A percentile compares a stretch with the other conserved stretches of the same genome.
These are phyloP conservation scores for Microhierax caerulescens DNA, from an alignment of 2,797 vertebrate species.

Conservation along the genomic window DNA sequence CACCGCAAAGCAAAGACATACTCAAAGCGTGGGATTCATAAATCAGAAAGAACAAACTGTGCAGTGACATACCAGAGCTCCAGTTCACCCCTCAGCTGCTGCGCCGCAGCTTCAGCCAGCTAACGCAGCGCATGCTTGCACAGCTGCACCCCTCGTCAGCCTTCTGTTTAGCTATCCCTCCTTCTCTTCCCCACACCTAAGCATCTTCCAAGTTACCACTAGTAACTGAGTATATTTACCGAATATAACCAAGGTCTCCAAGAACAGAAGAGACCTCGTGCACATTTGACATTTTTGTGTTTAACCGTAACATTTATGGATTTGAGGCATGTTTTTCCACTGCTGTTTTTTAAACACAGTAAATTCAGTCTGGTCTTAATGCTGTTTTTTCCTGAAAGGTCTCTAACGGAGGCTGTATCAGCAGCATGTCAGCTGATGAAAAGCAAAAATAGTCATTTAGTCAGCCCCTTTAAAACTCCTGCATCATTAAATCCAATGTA, in stretches of 20 bases:
- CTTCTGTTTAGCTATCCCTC: background rate
- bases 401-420: background rate
- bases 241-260: background rate
- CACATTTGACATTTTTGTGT: background rate
- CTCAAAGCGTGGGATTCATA: background rate
- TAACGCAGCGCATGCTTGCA: background rate
- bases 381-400: background rate
- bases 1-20: background rate
- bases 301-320: background rate
- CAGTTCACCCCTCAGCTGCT: background rate
- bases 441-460: background rate
- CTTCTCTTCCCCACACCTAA: background rate
- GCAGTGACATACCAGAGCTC: background rate
- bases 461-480: background rate
- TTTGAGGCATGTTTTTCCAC: background rate
- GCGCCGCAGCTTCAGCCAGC: background rate
- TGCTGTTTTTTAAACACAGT: background rate
- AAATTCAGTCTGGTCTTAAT: background rate
- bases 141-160: background rate
- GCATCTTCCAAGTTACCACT: constrained; percentile 21
- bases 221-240: constrained; percentile 4
- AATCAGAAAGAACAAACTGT: background rate
- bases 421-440: background rate
- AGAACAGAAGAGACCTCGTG: background rate
- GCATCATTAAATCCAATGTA: background rate